Conservation (phyloP, 2,113 vertebrate genomes). For the Rafetus swinhoei region DNA sequence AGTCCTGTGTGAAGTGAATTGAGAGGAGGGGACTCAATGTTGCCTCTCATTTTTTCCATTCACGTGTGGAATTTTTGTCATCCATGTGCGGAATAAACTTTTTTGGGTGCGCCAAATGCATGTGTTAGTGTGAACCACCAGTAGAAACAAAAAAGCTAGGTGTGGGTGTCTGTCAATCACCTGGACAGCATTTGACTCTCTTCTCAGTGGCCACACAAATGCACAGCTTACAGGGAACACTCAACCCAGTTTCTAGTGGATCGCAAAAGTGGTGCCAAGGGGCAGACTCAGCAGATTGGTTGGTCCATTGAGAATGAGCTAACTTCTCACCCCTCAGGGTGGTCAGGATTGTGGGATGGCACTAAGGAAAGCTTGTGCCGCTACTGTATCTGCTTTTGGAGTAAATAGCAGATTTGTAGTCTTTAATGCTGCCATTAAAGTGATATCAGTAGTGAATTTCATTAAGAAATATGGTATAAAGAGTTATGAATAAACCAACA, state of each 20-base stretch:
- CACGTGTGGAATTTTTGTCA: no score
- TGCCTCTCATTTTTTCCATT: no score
- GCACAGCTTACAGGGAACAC: no score
- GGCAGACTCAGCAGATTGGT: not conserved
- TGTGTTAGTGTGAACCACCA: no score
- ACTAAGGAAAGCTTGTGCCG: fast-evolving
- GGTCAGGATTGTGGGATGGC: not conserved
- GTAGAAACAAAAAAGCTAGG: no score
- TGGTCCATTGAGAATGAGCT: not conserved
- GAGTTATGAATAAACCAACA: not conserved
- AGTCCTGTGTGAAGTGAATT: fast-evolving
- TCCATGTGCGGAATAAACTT: no score
- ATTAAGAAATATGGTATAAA: not conserved
- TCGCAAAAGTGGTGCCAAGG: not conserved
- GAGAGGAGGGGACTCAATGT: not conserved
- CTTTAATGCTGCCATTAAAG: not conserved
- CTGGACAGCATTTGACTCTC: no score
- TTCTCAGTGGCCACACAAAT: no score
- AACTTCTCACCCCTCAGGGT: not conserved
- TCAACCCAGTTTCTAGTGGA: not conserved
- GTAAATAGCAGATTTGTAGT: not conserved
- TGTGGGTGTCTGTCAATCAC: no score
- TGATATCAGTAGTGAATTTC: not conserved
- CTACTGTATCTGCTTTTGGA: not conserved
- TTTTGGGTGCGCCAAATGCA: no score